Evolutionary conservation across 2,888 invertebrate genomes (phyloP).

Genomic region (Mylabris sibirica): DNA sequence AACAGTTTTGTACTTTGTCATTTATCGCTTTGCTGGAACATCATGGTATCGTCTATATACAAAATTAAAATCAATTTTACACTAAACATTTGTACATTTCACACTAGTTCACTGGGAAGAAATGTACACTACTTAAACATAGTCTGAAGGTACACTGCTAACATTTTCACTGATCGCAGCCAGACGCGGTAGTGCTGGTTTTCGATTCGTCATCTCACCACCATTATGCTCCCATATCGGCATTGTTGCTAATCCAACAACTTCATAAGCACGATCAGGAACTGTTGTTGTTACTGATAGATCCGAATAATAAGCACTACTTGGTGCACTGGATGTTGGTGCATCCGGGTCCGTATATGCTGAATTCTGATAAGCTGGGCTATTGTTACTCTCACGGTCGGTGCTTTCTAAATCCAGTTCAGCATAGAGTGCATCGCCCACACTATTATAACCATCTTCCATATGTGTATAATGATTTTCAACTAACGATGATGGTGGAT

Average conservation of each 20-base stretch:
- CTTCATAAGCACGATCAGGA: conserved; percentile 68
- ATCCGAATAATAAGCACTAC: conserved; percentile 79
- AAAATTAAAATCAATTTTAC: background rate
- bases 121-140: conserved; percentile 58
- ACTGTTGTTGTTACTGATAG: conserved; percentile 67
- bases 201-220: conserved; percentile 47
- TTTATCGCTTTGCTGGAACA: conserved; percentile 7
- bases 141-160: conserved; percentile 66
- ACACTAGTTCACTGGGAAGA: conserved; percentile 16
- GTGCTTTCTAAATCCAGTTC: conserved; percentile 70
- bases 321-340: conserved; percentile 71
- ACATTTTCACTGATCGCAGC: conserved; percentile 68
- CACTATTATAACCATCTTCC: conserved; percentile 69
- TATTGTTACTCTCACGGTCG: conserved; percentile 55
- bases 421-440: conserved; percentile 72
- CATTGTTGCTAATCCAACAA: conserved; percentile 66
- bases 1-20: conserved; percentile 11
- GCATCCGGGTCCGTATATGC: conserved; percentile 70
- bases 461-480: conserved; percentile 79
- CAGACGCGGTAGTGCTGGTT: conserved; percentile 48
- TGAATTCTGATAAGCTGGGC: conserved; percentile 76
- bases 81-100: conserved; percentile 9
- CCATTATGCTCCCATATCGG: conserved; percentile 60
- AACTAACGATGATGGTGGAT: conserved; percentile 64
- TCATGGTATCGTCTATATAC: background rate